Base-by-base conservation (phyloP, 2,888 invertebrate species). In the Pardosa pseudoannulata region DNA sequence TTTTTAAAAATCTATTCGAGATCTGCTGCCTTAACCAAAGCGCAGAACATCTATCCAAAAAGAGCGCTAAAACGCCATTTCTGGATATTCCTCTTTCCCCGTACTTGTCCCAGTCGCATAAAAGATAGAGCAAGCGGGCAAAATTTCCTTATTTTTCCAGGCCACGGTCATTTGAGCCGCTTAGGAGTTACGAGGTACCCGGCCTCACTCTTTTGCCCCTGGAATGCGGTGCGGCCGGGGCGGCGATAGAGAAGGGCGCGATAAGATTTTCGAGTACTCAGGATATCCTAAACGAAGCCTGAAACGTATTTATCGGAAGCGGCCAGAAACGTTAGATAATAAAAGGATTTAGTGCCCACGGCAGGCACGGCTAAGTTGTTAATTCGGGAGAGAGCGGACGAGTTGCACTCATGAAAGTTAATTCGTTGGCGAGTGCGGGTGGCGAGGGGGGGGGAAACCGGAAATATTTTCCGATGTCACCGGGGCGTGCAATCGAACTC, bases 251-350 rank as follows among this genome's bases (percentile, higher is more conserved):
- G 9, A 36, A 9, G 6, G 65, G 71, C 71, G 16, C 29, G 82
- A 82, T 82, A 82, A 75, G 75, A 39, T 41, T 75, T 65, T 39
- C 36, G 67, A 65, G 75, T 46, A 75, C 75, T 75, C 75, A 70
- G 82, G 82, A 82, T 76, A 82, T 82, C 82, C 82, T 76, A 71
- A 82, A 82, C 82, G 82, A 82, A 82, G 56, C 46, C 82, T 39
- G n/a, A 75, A 62, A 68, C 56, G 75, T 62, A 82, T 82, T 82
- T 82, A 82, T 82, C 81, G 64, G 75, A 50, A 68, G 71, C 29
- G 82, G 46, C 62, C 81, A 82, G 82, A 28, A 28, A 71, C 64
- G 62, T 31, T n/a, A 32, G 71, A 76, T 82, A 76, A 82, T 82
- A 82, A 82, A 82, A 56, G 71, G 76, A 32, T 82, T 82, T 82